Evolutionary conservation across 64 coral and sea anemone genomes (phyloP).

Genomic region (Acropora yongei): DNA sequence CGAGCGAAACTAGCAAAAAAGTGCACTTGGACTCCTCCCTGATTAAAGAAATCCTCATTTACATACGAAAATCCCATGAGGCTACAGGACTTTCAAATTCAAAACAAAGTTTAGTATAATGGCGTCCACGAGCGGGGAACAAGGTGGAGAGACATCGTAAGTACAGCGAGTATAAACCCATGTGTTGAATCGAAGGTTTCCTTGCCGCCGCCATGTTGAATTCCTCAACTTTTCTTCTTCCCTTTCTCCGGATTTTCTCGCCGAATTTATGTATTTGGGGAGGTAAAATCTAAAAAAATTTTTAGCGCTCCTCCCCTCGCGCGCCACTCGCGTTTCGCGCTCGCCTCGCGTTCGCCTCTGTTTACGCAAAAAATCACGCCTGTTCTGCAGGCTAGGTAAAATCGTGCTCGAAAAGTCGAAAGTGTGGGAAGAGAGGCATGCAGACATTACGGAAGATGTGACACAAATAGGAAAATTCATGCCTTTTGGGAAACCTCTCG

Average conservation of each 20-base stretch:
- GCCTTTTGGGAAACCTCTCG: neutral
- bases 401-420: neutral
- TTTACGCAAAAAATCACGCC: too few relatives aligned
- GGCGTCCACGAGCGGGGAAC: neutral
- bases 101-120: constrained; percentile 10
- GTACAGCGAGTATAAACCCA: neutral
- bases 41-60: neutral
- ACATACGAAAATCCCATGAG: neutral
- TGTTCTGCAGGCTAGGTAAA: neutral
- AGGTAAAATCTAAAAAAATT: too few relatives aligned
- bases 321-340: too few relatives aligned
- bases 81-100: neutral
- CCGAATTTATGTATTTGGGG: neutral
- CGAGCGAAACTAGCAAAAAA: neutral
- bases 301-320: too few relatives aligned
- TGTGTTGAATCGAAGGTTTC: neutral
- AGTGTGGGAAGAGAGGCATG: neutral
- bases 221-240: neutral
- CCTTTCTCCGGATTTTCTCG: neutral
- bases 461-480: neutral
- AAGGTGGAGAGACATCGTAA: neutral
- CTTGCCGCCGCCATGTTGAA: neutral
- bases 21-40: neutral
- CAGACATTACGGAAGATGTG: neutral
- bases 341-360: too few relatives aligned